These are phyloP conservation scores for Pelagia noctiluca DNA, from an alignment of 30 jellyfish, hydroid and myxozoan species.

Conservation along the genomic window DNA sequence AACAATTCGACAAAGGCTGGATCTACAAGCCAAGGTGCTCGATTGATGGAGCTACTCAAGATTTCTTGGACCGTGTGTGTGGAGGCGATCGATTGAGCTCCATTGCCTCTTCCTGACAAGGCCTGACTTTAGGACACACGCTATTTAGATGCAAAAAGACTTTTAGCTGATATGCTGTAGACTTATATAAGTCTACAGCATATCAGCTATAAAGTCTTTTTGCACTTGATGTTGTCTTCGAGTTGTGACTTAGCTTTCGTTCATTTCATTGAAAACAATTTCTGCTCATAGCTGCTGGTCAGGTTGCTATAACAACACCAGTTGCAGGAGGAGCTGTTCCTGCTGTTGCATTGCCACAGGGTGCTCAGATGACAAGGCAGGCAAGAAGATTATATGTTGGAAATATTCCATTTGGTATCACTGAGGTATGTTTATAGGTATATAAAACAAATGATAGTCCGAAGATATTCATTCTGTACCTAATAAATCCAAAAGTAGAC, in stretches of 20 bases:
- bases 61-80: no score
- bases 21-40: no score
- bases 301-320: constrained; percentile 96
- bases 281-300: constrained; percentile 97
- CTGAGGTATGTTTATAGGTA: constrained; percentile 94
- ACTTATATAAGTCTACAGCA: no score
- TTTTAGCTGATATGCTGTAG: neutral
- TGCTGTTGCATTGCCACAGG: constrained; percentile 99
- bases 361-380: constrained; percentile 99
- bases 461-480: no score
- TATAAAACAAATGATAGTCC: no score
- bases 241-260: neutral
- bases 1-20: no score
- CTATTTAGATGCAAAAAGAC: neutral
- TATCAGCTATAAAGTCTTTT: neutral
- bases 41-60: no score
- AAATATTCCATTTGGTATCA: constrained; percentile 96
- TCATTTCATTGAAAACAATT: neutral
- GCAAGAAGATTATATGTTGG: constrained; percentile 99
- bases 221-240: neutral
- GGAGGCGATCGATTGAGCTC: no score
- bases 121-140: neutral
- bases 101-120: neutral
- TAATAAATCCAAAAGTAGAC: no score
- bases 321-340: constrained; percentile 99